Evolutionary conservation across 1,140 invertebrate species (phyloP).

Genomic region (Ooceraea biroi): DNA sequence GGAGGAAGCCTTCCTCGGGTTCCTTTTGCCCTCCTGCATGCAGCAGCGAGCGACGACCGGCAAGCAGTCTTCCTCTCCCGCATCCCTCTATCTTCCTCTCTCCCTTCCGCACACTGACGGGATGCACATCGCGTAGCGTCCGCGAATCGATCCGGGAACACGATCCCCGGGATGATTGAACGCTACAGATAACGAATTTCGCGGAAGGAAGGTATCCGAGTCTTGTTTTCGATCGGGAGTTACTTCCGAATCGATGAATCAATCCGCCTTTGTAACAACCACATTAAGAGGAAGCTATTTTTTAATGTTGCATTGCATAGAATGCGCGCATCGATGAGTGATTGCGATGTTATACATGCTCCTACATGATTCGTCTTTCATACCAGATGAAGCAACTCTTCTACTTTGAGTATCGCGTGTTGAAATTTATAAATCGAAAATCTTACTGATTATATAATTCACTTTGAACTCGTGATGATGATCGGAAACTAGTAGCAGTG

Average conservation of each 20-base stretch:
- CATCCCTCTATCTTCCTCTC: constrained; percentile 15
- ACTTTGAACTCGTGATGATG: too few species aligned
- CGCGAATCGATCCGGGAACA: constrained; percentile 63
- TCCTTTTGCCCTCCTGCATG: constrained; percentile 59
- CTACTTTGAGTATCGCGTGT: too few species aligned
- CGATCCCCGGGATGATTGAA: constrained; percentile 59
- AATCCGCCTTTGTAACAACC: constrained; percentile 41
- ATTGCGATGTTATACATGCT: neutral
- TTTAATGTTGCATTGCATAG: neutral
- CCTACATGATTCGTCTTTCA: neutral
- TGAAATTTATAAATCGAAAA: too few species aligned
- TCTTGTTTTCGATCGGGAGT: constrained; percentile 45
- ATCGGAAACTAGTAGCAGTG: too few species aligned
- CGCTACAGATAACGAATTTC: constrained; percentile 59
- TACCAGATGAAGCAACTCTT: neutral
- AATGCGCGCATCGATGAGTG: neutral
- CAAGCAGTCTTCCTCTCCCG: neutral
- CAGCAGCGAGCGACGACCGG: constrained; percentile 19
- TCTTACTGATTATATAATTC: too few species aligned
- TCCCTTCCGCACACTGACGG: neutral
- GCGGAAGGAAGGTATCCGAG: constrained; percentile 51
- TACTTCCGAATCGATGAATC: constrained; percentile 62
- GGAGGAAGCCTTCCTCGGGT: constrained; percentile 64
- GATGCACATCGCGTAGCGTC: constrained; percentile 16
- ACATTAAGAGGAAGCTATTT: constrained; percentile 20